These are phyloP conservation scores for Catagonus wagneri DNA, from an alignment of 2,113 vertebrate genomes.

Conservation along the genomic window DNA sequence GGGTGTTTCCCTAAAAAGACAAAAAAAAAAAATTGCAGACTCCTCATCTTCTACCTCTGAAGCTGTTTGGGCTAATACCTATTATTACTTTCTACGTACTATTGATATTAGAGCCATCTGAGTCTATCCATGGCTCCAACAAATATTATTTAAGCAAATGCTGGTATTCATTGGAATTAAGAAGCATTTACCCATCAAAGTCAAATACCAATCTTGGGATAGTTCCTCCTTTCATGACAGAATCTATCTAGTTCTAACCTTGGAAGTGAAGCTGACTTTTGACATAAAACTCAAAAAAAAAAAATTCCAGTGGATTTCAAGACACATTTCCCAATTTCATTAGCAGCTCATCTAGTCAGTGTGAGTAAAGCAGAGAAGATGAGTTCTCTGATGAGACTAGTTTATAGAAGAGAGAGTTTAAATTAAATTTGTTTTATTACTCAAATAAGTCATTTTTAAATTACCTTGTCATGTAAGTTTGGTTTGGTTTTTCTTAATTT, in stretches of 20 bases:
- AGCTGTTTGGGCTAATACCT: neutral
- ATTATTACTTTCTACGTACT: slow-evolving; percentile 3
- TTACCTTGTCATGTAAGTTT: slow-evolving; percentile 63
- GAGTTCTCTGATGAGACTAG: slow-evolving; percentile 47
- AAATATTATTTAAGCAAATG: neutral
- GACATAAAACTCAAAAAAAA: neutral
- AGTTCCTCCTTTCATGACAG: neutral
- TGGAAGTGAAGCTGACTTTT: neutral
- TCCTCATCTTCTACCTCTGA: neutral
- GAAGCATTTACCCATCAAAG: neutral
- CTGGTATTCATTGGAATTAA: neutral
- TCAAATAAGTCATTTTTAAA: slow-evolving; percentile 75
- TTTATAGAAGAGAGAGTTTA: slow-evolving; percentile 1
- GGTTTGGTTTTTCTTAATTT: slow-evolving; percentile 70
- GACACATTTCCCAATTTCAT: slow-evolving; percentile 16
- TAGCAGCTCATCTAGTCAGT: neutral
- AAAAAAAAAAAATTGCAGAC: neutral
- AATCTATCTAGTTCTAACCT: neutral
- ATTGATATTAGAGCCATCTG: neutral
- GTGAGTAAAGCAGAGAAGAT: neutral
- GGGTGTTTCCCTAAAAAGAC: too few species aligned
- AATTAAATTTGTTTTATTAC: slow-evolving; percentile 67
- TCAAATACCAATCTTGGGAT: neutral
- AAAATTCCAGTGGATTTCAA: neutral
- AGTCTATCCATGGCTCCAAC: neutral